Evolutionary conservation across 2,797 vertebrate species (phyloP).

Genomic region (Anabacerthia variegaticeps): DNA sequence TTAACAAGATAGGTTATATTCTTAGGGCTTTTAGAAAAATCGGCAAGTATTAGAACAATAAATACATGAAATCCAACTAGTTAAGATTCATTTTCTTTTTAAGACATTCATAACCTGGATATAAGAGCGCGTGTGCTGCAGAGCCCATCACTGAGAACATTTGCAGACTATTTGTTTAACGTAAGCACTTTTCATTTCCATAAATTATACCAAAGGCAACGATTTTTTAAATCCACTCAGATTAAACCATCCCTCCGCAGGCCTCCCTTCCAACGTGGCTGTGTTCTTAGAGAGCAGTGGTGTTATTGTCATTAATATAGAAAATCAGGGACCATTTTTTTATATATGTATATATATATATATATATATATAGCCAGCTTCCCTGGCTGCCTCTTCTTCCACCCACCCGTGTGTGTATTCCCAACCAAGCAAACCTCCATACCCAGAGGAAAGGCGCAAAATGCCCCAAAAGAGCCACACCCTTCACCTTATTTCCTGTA

Average conservation of each 20-base stretch:
- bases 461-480: constrained; percentile 14
- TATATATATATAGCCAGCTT: neutral
- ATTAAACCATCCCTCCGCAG: constrained; percentile 55
- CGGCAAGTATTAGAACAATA: constrained; percentile 51
- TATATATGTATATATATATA: neutral
- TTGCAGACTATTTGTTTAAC: constrained; percentile 58
- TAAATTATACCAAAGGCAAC: constrained; percentile 71
- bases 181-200: constrained; percentile 73
- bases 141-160: constrained; percentile 28
- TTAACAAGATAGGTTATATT: constrained; percentile 23
- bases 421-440: neutral
- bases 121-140: constrained; percentile 13
- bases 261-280: constrained; percentile 7
- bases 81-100: constrained; percentile 46
- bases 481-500: constrained; percentile 59
- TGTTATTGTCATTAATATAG: constrained; percentile 37
- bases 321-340: constrained; percentile 4
- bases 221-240: constrained; percentile 68
- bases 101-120: constrained; percentile 51
- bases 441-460: constrained; percentile 1
- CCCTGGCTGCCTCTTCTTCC: neutral
- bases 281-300: constrained; percentile 15
- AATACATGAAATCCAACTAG: constrained; percentile 53
- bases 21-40: constrained; percentile 26
- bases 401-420: neutral